These are phyloP conservation scores for Lamellibrachia luymesi DNA, from an alignment of 1,140 invertebrate species.

Conservation along the genomic window DNA sequence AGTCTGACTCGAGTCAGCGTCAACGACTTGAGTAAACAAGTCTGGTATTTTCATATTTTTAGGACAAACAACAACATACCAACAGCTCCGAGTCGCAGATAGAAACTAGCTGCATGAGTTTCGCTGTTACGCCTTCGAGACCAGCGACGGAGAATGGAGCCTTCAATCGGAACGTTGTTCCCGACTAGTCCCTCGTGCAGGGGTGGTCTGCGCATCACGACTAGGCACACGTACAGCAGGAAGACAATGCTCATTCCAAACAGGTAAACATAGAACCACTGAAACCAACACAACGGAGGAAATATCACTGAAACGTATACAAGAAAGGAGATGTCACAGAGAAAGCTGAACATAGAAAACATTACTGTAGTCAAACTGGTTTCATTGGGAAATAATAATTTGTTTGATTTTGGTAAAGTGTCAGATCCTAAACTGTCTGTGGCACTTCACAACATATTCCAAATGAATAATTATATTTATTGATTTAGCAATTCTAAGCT, in stretches of 20 bases:
- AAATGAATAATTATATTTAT: too few species aligned
- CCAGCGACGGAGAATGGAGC: neutral
- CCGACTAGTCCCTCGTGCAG: neutral
- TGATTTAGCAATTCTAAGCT: too few species aligned
- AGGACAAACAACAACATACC: constrained; percentile 4
- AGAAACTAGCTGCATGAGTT: constrained; percentile 19
- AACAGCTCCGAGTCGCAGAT: constrained; percentile 17
- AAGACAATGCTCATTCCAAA: constrained; percentile 17
- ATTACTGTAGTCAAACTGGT: too few species aligned
- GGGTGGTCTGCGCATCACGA: neutral
- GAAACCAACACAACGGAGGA: neutral
- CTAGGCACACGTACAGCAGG: constrained; percentile 7
- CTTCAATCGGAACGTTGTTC: neutral
- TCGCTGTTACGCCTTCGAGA: neutral
- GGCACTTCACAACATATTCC: too few species aligned
- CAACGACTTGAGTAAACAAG: too few species aligned
- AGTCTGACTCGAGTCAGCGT: too few species aligned
- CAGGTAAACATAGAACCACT: constrained; percentile 1
- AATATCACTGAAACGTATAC: too few species aligned
- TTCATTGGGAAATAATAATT: too few species aligned
- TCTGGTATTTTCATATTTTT: neutral
- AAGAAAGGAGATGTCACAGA: too few species aligned
- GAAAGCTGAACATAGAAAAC: too few species aligned
- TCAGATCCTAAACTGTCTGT: too few species aligned
- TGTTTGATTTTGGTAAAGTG: too few species aligned